phyloP scores from a whole-genome alignment of 2,888 invertebrate genomes.

The Caenorhabditis macrosperma region DNA sequence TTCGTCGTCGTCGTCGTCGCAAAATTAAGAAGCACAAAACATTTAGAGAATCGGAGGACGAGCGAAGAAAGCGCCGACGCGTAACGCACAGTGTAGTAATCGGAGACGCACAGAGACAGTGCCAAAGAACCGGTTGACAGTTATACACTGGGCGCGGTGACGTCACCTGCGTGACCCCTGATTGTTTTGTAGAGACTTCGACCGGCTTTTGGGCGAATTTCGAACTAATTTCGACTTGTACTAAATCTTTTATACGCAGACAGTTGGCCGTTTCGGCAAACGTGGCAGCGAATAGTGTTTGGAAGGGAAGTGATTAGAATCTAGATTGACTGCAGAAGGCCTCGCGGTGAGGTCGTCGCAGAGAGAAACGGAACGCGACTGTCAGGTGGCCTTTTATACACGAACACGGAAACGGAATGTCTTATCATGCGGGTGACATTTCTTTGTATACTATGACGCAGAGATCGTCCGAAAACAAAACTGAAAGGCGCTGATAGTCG shows the following conservation, averaged over 20 bases:
- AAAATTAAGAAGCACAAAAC: constrained; percentile 55
- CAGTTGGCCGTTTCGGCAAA: constrained; percentile 13
- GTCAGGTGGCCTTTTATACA: neutral
- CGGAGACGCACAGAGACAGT: constrained; percentile 34
- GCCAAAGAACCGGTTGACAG: constrained; percentile 52
- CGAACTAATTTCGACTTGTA: constrained; percentile 26
- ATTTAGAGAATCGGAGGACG: constrained; percentile 49
- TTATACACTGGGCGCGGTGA: constrained; percentile 46
- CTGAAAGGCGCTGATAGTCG: neutral
- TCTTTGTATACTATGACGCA: constrained; percentile 2
- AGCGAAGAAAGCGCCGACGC: constrained; percentile 24
- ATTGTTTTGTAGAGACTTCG: constrained; percentile 26
- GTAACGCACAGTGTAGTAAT: constrained; percentile 27
- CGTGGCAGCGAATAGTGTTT: neutral
- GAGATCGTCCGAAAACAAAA: neutral
- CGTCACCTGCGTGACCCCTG: constrained; percentile 48
- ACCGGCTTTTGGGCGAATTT: constrained; percentile 54
- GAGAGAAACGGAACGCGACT: neutral
- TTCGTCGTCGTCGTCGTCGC: constrained; percentile 21
- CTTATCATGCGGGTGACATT: neutral
- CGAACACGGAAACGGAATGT: neutral
- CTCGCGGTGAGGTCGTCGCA: neutral
- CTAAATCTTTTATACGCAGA: constrained; percentile 16
- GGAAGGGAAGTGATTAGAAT: neutral
- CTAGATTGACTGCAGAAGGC: neutral